Evolutionary conservation across 2,797 vertebrate genomes (phyloP).

Genomic region (Perodicticus potto): DNA sequence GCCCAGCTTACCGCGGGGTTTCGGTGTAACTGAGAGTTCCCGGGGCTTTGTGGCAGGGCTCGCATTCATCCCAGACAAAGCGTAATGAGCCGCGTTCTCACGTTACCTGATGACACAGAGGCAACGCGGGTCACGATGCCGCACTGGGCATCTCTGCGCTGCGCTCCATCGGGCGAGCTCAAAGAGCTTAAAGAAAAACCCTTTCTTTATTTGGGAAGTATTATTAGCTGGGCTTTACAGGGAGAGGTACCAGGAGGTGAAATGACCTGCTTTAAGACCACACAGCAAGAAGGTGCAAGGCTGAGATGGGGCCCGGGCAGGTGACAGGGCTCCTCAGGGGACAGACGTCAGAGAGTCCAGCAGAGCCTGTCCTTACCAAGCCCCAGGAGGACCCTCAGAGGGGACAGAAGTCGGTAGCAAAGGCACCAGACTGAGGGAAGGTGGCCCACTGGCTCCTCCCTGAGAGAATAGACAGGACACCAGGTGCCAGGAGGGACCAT

Average conservation of each 20-base stretch:
- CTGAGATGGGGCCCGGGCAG: neutral
- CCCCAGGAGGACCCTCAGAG: neutral
- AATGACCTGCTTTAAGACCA: constrained; percentile 61
- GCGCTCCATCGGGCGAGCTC: neutral
- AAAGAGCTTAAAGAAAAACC: constrained; percentile 46
- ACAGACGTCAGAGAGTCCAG: neutral
- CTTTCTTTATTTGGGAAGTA: neutral
- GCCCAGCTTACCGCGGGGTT: neutral
- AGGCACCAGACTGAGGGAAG: neutral
- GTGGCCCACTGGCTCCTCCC: neutral
- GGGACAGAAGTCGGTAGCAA: neutral
- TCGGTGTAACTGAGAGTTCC: neutral
- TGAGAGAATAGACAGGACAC: neutral
- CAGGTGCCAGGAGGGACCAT: neutral
- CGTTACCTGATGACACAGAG: constrained; percentile 12
- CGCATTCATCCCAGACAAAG: neutral
- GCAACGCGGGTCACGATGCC: neutral
- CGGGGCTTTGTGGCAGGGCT: accelerated
- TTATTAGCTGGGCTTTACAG: constrained; percentile 30
- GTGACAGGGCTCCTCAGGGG: neutral
- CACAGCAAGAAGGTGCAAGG: constrained; percentile 26
- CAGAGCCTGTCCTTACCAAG: neutral
- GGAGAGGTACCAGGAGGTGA: neutral
- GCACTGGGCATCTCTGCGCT: neutral
- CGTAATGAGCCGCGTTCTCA: neutral